Percentiles rank a stretch among this genome's conserved stretches.
Evolutionary conservation across 2,113 vertebrate species (phyloP).

Genomic region (Gallinago undulata): DNA sequence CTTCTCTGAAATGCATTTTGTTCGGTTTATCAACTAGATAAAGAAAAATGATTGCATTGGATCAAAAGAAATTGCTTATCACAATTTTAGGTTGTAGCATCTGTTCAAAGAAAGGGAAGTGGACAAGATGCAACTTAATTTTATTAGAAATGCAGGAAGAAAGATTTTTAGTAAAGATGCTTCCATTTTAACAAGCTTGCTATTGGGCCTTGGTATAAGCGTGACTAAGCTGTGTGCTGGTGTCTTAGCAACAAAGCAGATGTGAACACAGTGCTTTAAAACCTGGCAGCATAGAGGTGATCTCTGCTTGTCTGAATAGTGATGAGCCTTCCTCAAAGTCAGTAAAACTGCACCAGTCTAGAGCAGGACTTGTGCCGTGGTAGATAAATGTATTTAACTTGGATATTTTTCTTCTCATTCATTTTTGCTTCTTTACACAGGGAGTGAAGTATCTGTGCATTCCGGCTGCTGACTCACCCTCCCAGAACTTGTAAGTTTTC

Average conservation of each 20-base stretch:
- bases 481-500: slow-evolving; percentile 89
- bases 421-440: slow-evolving; percentile 72
- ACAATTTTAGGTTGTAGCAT: neutral
- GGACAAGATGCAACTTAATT: neutral
- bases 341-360: neutral
- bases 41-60: neutral
- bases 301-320: neutral
- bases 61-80: neutral
- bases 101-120: neutral
- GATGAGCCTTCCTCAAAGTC: neutral
- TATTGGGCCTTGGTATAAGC: neutral
- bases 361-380: neutral
- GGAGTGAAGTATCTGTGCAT: slow-evolving; percentile 97
- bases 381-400: neutral
- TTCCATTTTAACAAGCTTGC: neutral
- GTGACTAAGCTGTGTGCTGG: neutral
- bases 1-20: neutral
- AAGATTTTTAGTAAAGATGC: neutral
- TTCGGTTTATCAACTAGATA: neutral
- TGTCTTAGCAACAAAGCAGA: slow-evolving; percentile 42
- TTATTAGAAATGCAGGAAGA: neutral
- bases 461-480: slow-evolving; percentile 87
- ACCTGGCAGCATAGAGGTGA: neutral
- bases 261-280: neutral
- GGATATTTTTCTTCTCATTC: neutral